Conservation (phyloP, 2,797 vertebrate species). For the Luscinia luscinia region DNA sequence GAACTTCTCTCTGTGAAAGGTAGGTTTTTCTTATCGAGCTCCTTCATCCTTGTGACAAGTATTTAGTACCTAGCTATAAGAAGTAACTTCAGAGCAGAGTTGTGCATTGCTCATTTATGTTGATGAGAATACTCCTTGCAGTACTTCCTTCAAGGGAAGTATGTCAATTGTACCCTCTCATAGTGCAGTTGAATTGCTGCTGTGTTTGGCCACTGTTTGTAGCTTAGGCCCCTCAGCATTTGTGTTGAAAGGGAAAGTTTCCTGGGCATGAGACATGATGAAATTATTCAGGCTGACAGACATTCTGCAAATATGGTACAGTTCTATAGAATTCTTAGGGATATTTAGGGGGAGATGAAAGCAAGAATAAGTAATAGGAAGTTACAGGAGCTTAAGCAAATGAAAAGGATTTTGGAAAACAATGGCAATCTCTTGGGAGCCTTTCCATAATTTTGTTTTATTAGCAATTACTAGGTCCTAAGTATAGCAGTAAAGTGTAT, state of each 20-base stretch:
- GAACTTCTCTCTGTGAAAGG: conserved; percentile 72
- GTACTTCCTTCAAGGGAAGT: background rate
- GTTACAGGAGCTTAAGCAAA: background rate
- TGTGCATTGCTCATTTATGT: background rate
- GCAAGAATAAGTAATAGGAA: background rate
- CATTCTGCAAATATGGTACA: background rate
- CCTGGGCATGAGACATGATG: accelerated
- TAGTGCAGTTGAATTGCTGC: background rate
- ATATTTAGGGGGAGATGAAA: background rate
- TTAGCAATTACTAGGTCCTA: background rate
- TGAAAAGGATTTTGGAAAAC: background rate
- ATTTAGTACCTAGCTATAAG: background rate
- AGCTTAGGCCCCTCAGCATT: background rate
- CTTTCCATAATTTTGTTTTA: background rate
- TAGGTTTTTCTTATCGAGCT: conserved; percentile 12
- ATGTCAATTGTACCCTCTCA: background rate
- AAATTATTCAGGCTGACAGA: background rate
- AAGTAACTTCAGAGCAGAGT: background rate
- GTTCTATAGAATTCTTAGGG: background rate
- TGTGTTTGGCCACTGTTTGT: background rate
- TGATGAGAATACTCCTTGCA: background rate
- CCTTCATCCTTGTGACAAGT: background rate
- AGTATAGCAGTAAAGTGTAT: background rate
- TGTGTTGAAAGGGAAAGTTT: background rate
- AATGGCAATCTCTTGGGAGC: background rate